Evolutionary conservation across 2,797 vertebrate species (phyloP).

Genomic region (Rhinophrynus dorsalis): DNA sequence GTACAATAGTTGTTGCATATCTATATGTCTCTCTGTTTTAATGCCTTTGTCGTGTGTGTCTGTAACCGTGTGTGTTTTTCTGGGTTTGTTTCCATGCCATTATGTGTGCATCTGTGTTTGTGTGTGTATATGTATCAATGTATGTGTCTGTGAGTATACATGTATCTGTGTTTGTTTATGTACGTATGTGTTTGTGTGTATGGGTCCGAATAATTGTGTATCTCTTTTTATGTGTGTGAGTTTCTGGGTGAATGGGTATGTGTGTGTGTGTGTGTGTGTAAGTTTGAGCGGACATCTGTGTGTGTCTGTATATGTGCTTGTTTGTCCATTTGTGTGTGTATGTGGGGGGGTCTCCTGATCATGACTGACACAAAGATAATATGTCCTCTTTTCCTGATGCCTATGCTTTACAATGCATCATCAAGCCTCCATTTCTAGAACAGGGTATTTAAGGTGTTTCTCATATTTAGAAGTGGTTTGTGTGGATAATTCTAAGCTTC

Average conservation of each 20-base stretch:
- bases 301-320: too few species aligned
- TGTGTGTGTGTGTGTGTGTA: background rate
- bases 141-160: background rate
- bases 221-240: background rate
- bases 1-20: too few species aligned
- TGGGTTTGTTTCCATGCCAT: too few species aligned
- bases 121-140: background rate
- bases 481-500: too few species aligned
- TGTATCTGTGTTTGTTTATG: background rate
- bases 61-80: too few species aligned
- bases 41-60: too few species aligned
- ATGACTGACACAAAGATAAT: background rate
- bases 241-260: background rate
- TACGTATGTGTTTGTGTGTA: background rate
- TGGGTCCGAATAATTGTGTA: background rate
- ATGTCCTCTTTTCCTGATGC: background rate
- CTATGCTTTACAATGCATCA: background rate
- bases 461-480: background rate
- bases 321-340: too few species aligned
- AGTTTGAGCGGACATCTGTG: background rate
- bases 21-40: too few species aligned
- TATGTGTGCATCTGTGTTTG: too few species aligned
- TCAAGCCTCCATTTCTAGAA: background rate
- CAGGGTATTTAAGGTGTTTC: background rate
- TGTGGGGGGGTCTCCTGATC: too few species aligned